Evolutionary conservation across 1,140 invertebrate genomes (phyloP).

Genomic region (Muscidifurax raptorellus): DNA sequence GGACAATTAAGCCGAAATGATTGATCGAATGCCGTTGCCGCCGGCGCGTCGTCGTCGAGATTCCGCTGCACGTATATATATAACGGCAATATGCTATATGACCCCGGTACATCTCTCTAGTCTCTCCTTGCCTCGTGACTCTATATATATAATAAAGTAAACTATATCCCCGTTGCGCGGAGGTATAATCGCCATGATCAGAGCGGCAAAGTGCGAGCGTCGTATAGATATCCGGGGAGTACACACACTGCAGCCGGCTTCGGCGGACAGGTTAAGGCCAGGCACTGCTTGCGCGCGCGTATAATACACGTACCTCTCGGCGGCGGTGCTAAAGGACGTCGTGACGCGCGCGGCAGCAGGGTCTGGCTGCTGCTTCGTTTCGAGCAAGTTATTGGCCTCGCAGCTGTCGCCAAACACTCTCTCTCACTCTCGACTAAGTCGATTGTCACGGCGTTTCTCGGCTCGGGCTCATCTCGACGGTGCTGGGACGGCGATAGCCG

Average conservation of each 20-base stretch:
- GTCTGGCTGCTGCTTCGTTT: not conserved
- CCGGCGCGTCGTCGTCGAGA: not conserved
- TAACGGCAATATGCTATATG: not conserved
- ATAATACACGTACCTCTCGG: not conserved
- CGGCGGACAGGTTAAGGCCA: not conserved
- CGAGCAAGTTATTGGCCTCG: slow-evolving; percentile 72
- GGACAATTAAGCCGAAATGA: slow-evolving; percentile 35
- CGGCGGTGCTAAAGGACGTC: slow-evolving; percentile 17
- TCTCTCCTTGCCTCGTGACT: not conserved
- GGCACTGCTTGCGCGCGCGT: not conserved
- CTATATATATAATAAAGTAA: slow-evolving; percentile 27
- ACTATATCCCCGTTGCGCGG: not conserved
- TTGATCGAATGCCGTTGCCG: slow-evolving; percentile 16
- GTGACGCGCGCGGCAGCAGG: not conserved
- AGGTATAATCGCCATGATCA: slow-evolving; percentile 8
- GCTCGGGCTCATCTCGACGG: slow-evolving; percentile 65
- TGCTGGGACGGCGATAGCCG: slow-evolving; percentile 60
- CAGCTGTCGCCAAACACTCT: slow-evolving; percentile 71
- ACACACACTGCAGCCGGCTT: not conserved
- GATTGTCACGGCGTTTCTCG: slow-evolving; percentile 73
- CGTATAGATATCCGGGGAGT: not conserved
- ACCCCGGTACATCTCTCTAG: not conserved
- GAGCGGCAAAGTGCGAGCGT: not conserved
- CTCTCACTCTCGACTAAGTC: slow-evolving; percentile 60
- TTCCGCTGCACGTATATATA: not conserved